These are phyloP conservation scores for Sebastolobus altivelis DNA, from an alignment of 2,797 vertebrate species.

Conservation along the genomic window DNA sequence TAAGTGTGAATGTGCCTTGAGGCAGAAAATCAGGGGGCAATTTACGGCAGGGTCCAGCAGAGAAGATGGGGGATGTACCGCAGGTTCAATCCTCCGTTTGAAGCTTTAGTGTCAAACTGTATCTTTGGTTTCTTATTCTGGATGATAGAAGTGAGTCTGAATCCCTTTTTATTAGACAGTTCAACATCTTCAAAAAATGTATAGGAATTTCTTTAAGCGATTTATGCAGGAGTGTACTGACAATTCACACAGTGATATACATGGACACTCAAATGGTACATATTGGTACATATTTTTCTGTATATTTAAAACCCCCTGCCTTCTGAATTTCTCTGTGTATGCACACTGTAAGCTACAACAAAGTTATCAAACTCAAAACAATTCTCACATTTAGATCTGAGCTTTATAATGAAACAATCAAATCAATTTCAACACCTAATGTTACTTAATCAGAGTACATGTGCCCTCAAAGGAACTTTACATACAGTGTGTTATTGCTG, in stretches of 20 bases:
- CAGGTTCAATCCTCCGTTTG: conserved; percentile 20
- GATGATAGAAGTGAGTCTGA: conserved; percentile 13
- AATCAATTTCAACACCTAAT: background rate
- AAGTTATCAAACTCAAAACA: background rate
- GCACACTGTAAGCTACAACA: background rate
- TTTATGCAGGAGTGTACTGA: background rate
- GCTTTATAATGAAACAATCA: background rate
- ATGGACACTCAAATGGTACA: background rate
- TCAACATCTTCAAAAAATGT: background rate
- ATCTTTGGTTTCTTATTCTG: conserved; percentile 44
- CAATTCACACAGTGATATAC: background rate
- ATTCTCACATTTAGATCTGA: background rate
- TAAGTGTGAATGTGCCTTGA: conserved; percentile 84
- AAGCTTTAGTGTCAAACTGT: conserved; percentile 49
- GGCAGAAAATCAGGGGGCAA: conserved; percentile 84
- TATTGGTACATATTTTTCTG: background rate
- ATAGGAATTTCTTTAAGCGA: background rate
- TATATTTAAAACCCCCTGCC: background rate
- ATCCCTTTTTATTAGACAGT: background rate
- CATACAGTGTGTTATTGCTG: conserved; percentile 19
- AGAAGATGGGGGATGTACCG: conserved; percentile 59
- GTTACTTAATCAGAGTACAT: background rate
- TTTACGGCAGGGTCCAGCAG: conserved; percentile 71
- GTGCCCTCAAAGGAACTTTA: background rate
- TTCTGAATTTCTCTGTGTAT: background rate